Base-by-base conservation (phyloP, 2,888 invertebrate genomes). In the Ectobius pallidus region DNA sequence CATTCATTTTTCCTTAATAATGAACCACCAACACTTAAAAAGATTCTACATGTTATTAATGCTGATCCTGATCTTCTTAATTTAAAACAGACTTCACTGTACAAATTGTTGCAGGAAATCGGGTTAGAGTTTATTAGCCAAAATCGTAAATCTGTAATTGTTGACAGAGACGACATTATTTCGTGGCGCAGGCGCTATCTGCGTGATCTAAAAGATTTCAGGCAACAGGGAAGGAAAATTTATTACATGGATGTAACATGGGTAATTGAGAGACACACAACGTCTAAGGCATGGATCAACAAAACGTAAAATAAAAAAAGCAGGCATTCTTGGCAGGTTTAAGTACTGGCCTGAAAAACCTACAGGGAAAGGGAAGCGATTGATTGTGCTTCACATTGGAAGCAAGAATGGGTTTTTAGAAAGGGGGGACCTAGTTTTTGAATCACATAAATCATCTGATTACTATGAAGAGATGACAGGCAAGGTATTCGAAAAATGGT, bases 61-160 rank as follows among this genome's bases (percentile, higher is more conserved):
- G 42, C 14, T 67, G 44, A 67, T 44, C 67, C 67, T 44, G 67
- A 67, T 34, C 11, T 67, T 11, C 4, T 6, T n/a, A 67, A 67
- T 42, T 67, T 42, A 34, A 67, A 67, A 44, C 2, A 20, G 2
- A 34, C 42, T 2, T 42, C 42, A 2, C 27, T 67, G 2, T 39
- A 67, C 22, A 67, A 18, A 42, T 42, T 67, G 9, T 42, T 67
- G 20, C 30, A 42, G 22, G 22, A 34, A 42, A 42, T 34, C 14
- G 27, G 44, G n/a, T 44, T 67, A 42, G 44, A 44, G 14, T 67
- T 44, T 67, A 44, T 44, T 22, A 20, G 20, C 3, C 18, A 25
- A n/a, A 16, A 25, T 1, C 34, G 46, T 22, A 67, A 67, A 14
- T 7, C 39, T 34, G 20, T 42, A 20, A 18, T 67, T 18, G 18